phyloP scores from a whole-genome alignment of 1,140 invertebrate genomes.

The Himalopsyche phryganea region DNA sequence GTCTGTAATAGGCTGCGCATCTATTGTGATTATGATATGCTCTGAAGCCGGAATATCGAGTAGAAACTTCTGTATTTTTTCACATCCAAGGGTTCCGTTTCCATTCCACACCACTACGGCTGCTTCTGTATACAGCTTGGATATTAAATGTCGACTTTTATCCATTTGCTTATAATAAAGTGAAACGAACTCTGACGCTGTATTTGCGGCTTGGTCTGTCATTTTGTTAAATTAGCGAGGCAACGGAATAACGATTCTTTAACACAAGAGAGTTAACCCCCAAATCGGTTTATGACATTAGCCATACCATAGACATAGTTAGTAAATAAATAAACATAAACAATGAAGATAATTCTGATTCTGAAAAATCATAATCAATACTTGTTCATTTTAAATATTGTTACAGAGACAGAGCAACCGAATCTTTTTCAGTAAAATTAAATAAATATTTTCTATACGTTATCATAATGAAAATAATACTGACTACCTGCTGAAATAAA shows the following conservation, averaged over 20 bases:
- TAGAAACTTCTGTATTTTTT: slow-evolving; percentile 75
- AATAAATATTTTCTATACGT: too few species aligned
- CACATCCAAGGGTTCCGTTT: slow-evolving; percentile 68
- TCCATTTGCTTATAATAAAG: slow-evolving; percentile 80
- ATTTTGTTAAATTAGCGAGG: too few species aligned
- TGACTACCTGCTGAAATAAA: too few species aligned
- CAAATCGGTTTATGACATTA: slow-evolving; percentile 3
- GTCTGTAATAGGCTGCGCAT: slow-evolving; percentile 75
- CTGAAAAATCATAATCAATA: too few species aligned
- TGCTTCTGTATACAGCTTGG: slow-evolving; percentile 73
- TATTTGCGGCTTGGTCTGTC: slow-evolving; percentile 70
- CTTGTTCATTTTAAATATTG: too few species aligned
- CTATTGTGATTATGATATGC: slow-evolving; percentile 67
- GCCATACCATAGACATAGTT: background rate
- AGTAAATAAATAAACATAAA: too few species aligned
- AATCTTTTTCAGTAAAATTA: too few species aligned
- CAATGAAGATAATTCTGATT: too few species aligned
- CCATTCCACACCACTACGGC: slow-evolving; percentile 85
- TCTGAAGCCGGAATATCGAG: slow-evolving; percentile 69
- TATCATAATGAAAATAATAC: too few species aligned
- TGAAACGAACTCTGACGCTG: slow-evolving; percentile 77
- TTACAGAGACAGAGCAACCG: too few species aligned
- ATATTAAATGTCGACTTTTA: slow-evolving; percentile 75
- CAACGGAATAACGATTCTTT: too few species aligned
- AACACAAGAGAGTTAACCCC: too few species aligned